Conservation (phyloP, 2,888 invertebrate genomes). For the Cyclophora albipunctata region DNA sequence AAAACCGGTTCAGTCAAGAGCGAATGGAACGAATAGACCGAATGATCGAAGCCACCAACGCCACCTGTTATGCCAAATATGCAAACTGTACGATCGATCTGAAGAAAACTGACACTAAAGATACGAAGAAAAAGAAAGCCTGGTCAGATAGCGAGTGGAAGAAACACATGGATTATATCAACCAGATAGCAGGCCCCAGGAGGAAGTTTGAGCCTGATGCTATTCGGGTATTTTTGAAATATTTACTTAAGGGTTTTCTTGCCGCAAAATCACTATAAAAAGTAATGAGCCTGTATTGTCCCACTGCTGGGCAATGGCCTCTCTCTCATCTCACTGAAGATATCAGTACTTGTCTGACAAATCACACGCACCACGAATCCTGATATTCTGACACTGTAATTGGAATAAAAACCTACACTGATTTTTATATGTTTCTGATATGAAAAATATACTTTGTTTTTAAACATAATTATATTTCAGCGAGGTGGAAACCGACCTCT, state of each 20-base stretch:
- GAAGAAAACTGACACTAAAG: conserved; percentile 46
- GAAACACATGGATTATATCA: conserved; percentile 64
- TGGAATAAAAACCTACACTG: too few species aligned
- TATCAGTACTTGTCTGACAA: too few species aligned
- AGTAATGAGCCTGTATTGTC: too few species aligned
- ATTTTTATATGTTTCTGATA: too few species aligned
- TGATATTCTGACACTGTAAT: too few species aligned
- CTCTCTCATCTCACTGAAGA: too few species aligned
- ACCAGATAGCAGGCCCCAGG: conserved; percentile 48
- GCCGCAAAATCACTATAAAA: too few species aligned
- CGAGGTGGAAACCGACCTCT: conserved; percentile 43
- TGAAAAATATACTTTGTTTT: too few species aligned
- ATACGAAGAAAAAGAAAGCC: conserved; percentile 46
- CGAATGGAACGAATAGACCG: conserved; percentile 48
- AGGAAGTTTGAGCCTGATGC: conserved; percentile 32
- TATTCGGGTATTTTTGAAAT: conserved; percentile 27
- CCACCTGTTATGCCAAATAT: conserved; percentile 52
- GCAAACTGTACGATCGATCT: conserved; percentile 53
- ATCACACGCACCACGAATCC: too few species aligned
- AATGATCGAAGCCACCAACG: conserved; percentile 55
- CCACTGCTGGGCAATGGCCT: too few species aligned
- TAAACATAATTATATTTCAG: conserved; percentile 25
- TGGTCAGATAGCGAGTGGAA: conserved; percentile 65
- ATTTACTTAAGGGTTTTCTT: too few species aligned
- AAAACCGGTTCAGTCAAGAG: conserved; percentile 39